A percentile compares a stretch with the other conserved stretches of the same genome.
Evolutionary conservation across 2,888 invertebrate genomes (phyloP).

Genomic region (Platycheirus rosarum): DNA sequence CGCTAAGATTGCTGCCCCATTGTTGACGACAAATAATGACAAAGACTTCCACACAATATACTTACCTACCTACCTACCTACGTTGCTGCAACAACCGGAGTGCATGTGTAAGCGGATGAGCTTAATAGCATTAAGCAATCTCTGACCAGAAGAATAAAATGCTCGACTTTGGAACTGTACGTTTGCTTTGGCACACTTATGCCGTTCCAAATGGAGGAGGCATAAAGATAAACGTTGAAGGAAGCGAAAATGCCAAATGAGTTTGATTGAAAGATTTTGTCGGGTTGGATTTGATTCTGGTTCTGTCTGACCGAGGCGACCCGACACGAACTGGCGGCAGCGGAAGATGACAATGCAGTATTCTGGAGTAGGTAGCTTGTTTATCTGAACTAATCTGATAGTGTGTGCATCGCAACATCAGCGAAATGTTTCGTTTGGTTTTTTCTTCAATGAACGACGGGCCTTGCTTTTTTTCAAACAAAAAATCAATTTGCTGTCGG

Average conservation of each 20-base stretch:
- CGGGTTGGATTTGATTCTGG: conserved; percentile 11
- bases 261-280: conserved; percentile 70
- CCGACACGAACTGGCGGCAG: conserved; percentile 41
- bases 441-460: conserved; percentile 16
- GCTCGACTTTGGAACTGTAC: conserved; percentile 64
- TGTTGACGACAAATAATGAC: conserved; percentile 53
- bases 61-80: neutral
- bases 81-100: conserved; percentile 10
- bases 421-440: conserved; percentile 6
- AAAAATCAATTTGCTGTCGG: conserved; percentile 39
- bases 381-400: conserved; percentile 33
- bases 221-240: conserved; percentile 32
- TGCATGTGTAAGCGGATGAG: conserved; percentile 69
- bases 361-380: conserved; percentile 34
- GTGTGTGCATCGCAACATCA: neutral
- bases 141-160: conserved; percentile 54
- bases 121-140: conserved; percentile 72
- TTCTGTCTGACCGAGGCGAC: conserved; percentile 32
- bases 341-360: conserved; percentile 51
- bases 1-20: conserved; percentile 29
- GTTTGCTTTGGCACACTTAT: conserved; percentile 67
- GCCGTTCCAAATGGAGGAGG: conserved; percentile 60
- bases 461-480: neutral
- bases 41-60: conserved; percentile 4
- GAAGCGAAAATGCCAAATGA: conserved; percentile 71